Evolutionary conservation across 2,888 invertebrate genomes (phyloP).

Genomic region (Odontocolon sp.): DNA sequence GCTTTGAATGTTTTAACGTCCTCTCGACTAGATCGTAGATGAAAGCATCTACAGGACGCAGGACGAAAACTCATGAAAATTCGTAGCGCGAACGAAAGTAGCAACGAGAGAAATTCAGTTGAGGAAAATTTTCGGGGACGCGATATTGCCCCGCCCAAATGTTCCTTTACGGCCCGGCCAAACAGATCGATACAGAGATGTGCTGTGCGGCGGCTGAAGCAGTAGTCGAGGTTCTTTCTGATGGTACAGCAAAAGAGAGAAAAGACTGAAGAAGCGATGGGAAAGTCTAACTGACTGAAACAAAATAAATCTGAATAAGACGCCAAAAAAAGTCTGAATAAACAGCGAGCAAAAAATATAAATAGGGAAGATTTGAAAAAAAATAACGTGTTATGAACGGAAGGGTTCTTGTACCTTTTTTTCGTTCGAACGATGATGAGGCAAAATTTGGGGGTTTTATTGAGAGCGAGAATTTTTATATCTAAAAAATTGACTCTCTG

Average conservation of each 20-base stretch:
- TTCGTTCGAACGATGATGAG: constrained; percentile 47
- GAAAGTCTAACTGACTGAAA: background rate
- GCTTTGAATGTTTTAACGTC: background rate
- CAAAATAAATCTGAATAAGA: background rate
- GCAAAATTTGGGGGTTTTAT: constrained; percentile 35
- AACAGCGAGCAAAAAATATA: background rate
- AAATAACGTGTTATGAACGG: constrained; percentile 12
- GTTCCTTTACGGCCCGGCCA: constrained; percentile 67
- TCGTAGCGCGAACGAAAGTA: background rate
- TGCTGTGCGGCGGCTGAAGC: constrained; percentile 36
- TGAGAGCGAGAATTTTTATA: background rate
- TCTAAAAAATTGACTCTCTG: constrained; percentile 25
- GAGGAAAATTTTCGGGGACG: constrained; percentile 43
- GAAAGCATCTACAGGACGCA: background rate
- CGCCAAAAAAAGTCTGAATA: background rate
- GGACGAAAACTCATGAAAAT: background rate
- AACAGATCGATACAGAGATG: constrained; percentile 69
- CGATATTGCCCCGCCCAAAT: constrained; percentile 67
- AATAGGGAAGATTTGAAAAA: background rate
- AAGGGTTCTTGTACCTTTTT: constrained; percentile 26
- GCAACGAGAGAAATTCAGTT: constrained; percentile 5
- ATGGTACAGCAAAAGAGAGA: constrained; percentile 14
- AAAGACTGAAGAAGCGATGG: background rate
- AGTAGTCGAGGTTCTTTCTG: constrained; percentile 38
- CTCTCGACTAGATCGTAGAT: background rate